These are phyloP conservation scores for Edolisoma coerulescens DNA, from an alignment of 2,113 vertebrate genomes.

Conservation along the genomic window DNA sequence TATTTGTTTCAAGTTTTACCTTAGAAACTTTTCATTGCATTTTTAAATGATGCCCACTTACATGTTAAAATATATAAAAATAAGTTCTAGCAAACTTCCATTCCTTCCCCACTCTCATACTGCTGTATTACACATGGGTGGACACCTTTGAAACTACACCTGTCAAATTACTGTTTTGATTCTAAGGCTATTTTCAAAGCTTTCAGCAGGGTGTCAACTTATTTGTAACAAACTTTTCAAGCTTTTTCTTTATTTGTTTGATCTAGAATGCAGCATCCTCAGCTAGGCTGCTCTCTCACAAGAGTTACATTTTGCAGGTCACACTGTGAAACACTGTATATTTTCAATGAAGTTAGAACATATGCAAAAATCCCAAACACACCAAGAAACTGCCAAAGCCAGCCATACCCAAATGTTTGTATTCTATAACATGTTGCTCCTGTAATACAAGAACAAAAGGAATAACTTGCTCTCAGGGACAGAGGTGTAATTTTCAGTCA, in stretches of 20 bases:
- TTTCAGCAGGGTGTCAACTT: background rate
- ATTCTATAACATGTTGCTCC: background rate
- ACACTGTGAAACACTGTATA: background rate
- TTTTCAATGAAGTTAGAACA: background rate
- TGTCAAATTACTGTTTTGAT: background rate
- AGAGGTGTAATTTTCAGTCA: background rate
- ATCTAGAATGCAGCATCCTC: background rate
- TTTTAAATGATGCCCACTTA: background rate
- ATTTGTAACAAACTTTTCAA: background rate
- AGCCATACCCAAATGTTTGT: background rate
- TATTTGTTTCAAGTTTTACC: background rate
- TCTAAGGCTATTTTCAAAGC: background rate
- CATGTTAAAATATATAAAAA: background rate
- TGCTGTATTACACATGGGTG: background rate
- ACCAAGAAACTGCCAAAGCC: background rate
- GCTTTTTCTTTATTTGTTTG: background rate
- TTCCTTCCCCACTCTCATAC: background rate
- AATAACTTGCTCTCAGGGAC: background rate
- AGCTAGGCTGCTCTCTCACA: background rate
- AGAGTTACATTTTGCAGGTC: background rate
- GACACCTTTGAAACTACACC: background rate
- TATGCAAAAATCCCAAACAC: background rate
- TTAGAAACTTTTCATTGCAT: background rate
- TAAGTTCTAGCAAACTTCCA: background rate
- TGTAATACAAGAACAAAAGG: background rate